These are phyloP conservation scores for Lepisosteus osseus DNA, from an alignment of 2,113 vertebrate species.

Conservation along the genomic window DNA sequence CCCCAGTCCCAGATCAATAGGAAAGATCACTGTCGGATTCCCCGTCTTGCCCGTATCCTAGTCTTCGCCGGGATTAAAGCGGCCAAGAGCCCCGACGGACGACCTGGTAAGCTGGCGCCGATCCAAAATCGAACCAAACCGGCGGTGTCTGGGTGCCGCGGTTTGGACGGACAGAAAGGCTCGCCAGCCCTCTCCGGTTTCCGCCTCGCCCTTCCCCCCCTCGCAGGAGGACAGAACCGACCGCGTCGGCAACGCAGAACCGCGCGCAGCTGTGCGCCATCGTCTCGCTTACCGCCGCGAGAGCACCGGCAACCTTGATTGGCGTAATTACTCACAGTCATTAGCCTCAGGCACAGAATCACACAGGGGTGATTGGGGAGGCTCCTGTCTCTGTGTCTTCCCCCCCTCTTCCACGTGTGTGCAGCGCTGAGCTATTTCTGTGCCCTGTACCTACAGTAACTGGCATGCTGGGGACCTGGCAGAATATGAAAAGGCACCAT, in stretches of 20 bases:
- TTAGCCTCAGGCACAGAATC: slow-evolving; percentile 47
- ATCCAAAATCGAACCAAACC: too few species aligned
- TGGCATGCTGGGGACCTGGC: neutral
- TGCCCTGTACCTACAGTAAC: slow-evolving; percentile 21
- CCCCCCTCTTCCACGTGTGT: neutral
- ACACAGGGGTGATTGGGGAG: neutral
- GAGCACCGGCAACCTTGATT: slow-evolving; percentile 42
- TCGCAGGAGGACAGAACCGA: slow-evolving; percentile 10
- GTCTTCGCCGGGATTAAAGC: too few species aligned
- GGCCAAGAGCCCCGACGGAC: too few species aligned
- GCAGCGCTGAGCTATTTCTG: neutral
- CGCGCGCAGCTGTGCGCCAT: neutral
- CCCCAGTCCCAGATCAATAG: too few species aligned
- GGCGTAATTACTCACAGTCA: slow-evolving; percentile 70
- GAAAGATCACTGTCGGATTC: too few species aligned
- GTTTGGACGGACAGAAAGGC: neutral
- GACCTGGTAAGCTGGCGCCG: too few species aligned
- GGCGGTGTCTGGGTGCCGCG: too few species aligned
- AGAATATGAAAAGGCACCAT: too few species aligned
- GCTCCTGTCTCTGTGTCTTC: too few species aligned
- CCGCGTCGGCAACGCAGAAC: neutral
- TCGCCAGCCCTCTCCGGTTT: neutral
- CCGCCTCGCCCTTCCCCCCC: slow-evolving; percentile 15
- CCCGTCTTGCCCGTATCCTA: too few species aligned
- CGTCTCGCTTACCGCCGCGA: neutral